Evolutionary conservation across 37 sponge, comb jelly and placozoan species (phyloP).

Genomic region (Eunapius fragilis): DNA sequence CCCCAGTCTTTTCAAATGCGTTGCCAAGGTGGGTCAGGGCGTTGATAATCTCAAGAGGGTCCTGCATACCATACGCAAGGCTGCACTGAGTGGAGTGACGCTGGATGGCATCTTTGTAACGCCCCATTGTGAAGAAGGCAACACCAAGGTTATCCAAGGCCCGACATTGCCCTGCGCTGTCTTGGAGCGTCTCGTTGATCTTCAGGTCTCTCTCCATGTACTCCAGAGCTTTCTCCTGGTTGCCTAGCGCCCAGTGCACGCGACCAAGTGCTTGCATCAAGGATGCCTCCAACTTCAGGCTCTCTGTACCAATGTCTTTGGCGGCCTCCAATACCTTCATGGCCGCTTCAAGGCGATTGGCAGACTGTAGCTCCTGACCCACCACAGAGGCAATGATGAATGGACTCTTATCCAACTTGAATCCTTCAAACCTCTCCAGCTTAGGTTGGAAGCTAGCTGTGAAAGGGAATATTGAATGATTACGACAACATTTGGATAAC

Average conservation of each 20-base stretch:
- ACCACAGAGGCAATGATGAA: conserved; percentile 89
- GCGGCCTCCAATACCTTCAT: conserved; percentile 87
- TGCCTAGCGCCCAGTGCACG: conserved; percentile 83
- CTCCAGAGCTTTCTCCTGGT: conserved; percentile 72
- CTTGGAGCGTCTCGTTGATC: conserved; percentile 70
- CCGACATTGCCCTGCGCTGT: conserved; percentile 69
- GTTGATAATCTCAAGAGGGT: conserved; percentile 57
- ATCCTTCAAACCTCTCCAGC: conserved; percentile 72
- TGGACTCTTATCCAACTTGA: conserved; percentile 82
- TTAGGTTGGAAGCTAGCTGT: conserved; percentile 81
- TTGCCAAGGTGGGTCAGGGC: conserved; percentile 80
- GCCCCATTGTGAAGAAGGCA: conserved; percentile 61
- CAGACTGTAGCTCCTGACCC: conserved; percentile 88
- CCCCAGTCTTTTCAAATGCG: conserved; percentile 58
- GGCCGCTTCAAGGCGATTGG: conserved; percentile 46
- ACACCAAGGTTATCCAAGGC: conserved; percentile 80
- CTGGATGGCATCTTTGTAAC: conserved; percentile 64
- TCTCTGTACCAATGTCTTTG: conserved; percentile 88
- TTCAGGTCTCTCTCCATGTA: conserved; percentile 86
- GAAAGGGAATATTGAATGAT: not conserved
- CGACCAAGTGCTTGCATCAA: conserved; percentile 90
- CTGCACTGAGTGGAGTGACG: conserved; percentile 75
- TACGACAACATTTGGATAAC: too few relatives aligned
- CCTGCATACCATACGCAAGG: conserved; percentile 52
- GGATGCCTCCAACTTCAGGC: conserved; percentile 84